A percentile compares a stretch with the other conserved stretches of the same genome.
These are phyloP conservation scores for Chrysogorgia sp. DNA, from an alignment of 92 coral and sea anemone genomes.

Conservation along the genomic window DNA sequence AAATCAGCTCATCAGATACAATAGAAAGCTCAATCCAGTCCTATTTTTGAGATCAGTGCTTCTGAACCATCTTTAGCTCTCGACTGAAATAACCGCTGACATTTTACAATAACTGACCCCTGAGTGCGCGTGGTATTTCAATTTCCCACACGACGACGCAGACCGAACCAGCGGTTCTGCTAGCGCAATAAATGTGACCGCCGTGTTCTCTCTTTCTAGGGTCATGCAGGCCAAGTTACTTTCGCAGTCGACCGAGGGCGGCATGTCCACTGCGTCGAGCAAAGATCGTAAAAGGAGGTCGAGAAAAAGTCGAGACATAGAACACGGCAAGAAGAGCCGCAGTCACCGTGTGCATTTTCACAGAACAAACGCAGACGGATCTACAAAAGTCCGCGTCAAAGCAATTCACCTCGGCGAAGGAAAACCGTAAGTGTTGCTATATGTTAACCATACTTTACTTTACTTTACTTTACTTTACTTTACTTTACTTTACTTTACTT, in stretches of 20 bases:
- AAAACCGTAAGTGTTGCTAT: conserved; percentile 1
- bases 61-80: no score
- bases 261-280: conserved; percentile 32
- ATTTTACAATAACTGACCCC: no score
- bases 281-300: conserved; percentile 26
- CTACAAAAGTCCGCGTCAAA: background rate
- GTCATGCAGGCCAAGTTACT: conserved; percentile 36
- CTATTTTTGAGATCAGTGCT: no score
- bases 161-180: no score
- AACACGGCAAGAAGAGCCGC: conserved; percentile 42
- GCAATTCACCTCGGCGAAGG: background rate
- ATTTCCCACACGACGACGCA: no score
- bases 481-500: background rate
- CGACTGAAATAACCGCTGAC: no score
- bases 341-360: conserved; percentile 37
- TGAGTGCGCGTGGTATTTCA: no score
- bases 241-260: conserved; percentile 42
- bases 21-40: no score
- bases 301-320: conserved; percentile 29
- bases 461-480: background rate
- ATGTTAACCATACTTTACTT: background rate
- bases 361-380: conserved; percentile 4
- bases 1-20: no score
- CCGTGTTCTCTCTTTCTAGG: background rate
- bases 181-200: no score